Evolutionary conservation across 2,113 vertebrate genomes (phyloP), one percentile per base, ranked within the genome.

Genomic region (Carassius gibelio): DNA sequence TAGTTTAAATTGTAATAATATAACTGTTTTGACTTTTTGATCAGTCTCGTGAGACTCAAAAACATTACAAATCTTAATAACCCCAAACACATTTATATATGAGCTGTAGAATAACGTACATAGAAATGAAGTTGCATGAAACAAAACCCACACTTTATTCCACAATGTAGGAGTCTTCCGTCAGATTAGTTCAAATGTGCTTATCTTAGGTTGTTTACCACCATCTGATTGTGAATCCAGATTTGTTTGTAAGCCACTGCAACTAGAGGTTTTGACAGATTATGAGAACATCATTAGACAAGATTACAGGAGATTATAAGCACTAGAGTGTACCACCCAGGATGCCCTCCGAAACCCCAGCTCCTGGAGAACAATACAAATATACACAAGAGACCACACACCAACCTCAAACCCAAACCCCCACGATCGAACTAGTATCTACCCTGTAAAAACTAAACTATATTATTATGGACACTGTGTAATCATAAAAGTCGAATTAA

Each of bases 301-400:
- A 93, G 91, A 92, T 92, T 92, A 93, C 88, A 89, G 88, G 82
- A 36, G 87, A 91, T 88, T 83, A 92, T 90, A 88, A 93, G 89
- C 80, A 90, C 84, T 77, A 26, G 62, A 79, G 83, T 82, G 64
- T 19, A 82, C 83, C 48, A 85, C 85, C 84, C 84, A 36, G 30
- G 26, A 74, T 52, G 84, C 69, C 82, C 61, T 30, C 69, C 57
- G 68, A 85, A 87, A 61, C 45, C 75, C 76, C 62, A 89, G 57
- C 81, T 78, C 75, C 57, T 68, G 75, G 74, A 64, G 68, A 55
- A 75, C 77, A 81, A 86, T 87, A 82, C 81, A 90, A 87, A 82
- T 75, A 82, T 36, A 85, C 82, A 57, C 76, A 61, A 71, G 75
- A 85, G 85, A 64, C 66, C 88, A 90, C 82, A 85, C 59, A 80